Percentiles rank a stretch among this genome's conserved stretches.
phyloP scores from a whole-genome alignment of 2,888 invertebrate species.

The Eudasyphora cyanicolor region DNA sequence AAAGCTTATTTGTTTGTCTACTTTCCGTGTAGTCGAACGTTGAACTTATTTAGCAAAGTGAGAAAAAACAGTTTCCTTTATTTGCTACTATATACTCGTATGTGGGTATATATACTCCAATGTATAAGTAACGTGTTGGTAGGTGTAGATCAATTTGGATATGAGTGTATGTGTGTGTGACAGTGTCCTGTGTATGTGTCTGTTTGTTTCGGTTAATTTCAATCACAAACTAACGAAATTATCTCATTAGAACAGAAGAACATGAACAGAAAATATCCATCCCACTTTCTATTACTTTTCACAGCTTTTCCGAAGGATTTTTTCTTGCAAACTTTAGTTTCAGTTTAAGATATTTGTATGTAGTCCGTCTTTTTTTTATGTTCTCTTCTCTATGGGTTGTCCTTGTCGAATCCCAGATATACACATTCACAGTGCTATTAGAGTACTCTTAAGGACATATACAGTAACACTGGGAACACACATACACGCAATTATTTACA shows the following conservation, averaged over 20 bases:
- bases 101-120: not conserved
- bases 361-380: not conserved
- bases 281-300: not conserved
- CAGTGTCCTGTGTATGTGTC: not conserved
- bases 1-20: not conserved
- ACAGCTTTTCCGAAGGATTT: not conserved
- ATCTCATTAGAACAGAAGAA: constrained; percentile 51
- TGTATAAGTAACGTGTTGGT: no score
- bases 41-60: not conserved
- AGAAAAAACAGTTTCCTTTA: not conserved
- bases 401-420: not conserved
- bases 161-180: not conserved
- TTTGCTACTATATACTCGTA: not conserved
- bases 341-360: not conserved
- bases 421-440: not conserved
- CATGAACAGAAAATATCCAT: constrained; percentile 36
- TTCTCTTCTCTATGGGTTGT: not conserved
- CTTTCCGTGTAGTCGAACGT: not conserved
- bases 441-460: not conserved
- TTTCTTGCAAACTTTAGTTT: constrained; percentile 39
- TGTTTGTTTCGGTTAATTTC: constrained; percentile 44
- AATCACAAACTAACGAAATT: constrained; percentile 57
- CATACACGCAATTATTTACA: constrained; percentile 13
- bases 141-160: not conserved
- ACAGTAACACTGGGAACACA: not conserved